Percentiles rank a stretch among this genome's conserved stretches.
Conservation (phyloP, 2,113 vertebrate genomes). For the Neolamprologus cancellatus region DNA sequence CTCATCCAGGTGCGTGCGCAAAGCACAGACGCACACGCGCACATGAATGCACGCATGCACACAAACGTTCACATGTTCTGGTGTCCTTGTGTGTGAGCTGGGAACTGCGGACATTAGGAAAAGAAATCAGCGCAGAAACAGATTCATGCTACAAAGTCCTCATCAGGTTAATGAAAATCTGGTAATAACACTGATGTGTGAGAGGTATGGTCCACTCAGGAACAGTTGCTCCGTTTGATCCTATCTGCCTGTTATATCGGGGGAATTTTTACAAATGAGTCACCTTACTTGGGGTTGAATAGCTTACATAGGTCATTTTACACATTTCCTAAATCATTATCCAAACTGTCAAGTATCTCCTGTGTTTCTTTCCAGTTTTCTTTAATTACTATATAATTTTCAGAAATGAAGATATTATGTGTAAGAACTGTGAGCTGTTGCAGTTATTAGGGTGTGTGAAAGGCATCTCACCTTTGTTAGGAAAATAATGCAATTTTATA, state of each 20-base stretch:
- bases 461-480: neutral
- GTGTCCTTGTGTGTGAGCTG: neutral
- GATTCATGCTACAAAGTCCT: neutral
- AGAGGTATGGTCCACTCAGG: neutral
- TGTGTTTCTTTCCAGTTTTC: neutral
- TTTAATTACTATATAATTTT: neutral
- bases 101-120: neutral
- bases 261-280: neutral
- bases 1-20: conserved; percentile 85
- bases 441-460: neutral
- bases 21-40: neutral
- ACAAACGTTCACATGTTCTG: neutral
- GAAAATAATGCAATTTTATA: neutral
- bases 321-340: neutral
- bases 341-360: neutral
- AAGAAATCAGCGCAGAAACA: neutral
- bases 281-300: neutral
- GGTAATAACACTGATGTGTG: neutral
- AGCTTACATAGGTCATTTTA: neutral
- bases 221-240: neutral
- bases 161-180: neutral
- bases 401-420: neutral
- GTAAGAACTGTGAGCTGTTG: neutral
- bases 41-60: neutral
- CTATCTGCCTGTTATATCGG: neutral